A percentile compares a stretch with the other conserved stretches of the same genome.
Evolutionary conservation across 2,113 vertebrate species (phyloP).

Genomic region (Pogona vitticeps): DNA sequence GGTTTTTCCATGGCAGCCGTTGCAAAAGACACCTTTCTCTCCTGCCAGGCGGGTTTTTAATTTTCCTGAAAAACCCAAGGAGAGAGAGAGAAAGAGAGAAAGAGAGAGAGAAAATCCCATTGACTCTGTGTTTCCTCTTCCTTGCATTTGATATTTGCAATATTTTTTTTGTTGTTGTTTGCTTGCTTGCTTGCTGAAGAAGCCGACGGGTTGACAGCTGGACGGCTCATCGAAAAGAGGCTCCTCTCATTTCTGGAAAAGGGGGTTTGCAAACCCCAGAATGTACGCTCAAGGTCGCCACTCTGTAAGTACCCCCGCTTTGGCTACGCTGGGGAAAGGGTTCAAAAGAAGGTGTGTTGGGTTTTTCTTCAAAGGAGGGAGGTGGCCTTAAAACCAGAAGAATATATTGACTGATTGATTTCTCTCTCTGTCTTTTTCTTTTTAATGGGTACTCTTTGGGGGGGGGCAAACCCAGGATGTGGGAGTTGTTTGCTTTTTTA

Average conservation of each 20-base stretch:
- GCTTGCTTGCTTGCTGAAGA: background rate
- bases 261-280: constrained; percentile 19
- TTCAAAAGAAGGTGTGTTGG: background rate
- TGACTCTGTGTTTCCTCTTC: background rate
- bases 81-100: background rate
- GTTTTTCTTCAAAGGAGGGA: background rate
- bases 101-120: background rate
- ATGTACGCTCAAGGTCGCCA: constrained; percentile 75
- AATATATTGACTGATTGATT: too few species aligned
- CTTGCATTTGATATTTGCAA: background rate
- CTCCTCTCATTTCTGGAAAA: background rate
- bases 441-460: too few species aligned
- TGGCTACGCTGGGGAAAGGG: background rate
- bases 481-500: too few species aligned
- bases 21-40: too few species aligned
- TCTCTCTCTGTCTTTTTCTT: too few species aligned
- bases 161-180: background rate
- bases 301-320: constrained; percentile 56
- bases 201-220: too few species aligned
- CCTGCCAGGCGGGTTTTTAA: background rate
- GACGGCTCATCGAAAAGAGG: background rate
- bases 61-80: background rate
- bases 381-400: background rate
- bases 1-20: too few species aligned
- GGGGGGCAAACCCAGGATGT: too few species aligned